Percentiles rank a stretch among this genome's conserved stretches.
These are phyloP conservation scores for Myripristis murdjan DNA, from an alignment of 2,797 vertebrate species.

Conservation along the genomic window DNA sequence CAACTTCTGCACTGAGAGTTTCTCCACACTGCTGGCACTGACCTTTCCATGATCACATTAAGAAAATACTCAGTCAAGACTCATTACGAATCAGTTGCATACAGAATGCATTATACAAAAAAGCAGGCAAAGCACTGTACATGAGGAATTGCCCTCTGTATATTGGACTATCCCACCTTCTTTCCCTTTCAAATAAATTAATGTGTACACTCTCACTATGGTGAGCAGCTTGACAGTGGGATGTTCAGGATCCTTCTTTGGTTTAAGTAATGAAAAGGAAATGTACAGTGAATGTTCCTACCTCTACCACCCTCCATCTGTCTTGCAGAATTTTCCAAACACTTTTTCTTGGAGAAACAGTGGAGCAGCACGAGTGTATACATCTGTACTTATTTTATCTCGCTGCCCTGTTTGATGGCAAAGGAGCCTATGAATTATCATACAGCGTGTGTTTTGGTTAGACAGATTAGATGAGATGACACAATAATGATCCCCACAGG, in stretches of 20 bases:
- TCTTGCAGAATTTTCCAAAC: neutral
- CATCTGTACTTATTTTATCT: neutral
- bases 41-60: conserved; percentile 55
- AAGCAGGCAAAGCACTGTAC: conserved; percentile 8
- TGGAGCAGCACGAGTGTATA: neutral
- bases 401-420: neutral
- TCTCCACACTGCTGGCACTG: conserved; percentile 32
- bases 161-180: conserved; percentile 36
- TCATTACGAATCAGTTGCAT: conserved; percentile 44
- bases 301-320: neutral
- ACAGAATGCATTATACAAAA: conserved; percentile 65
- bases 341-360: neutral
- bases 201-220: conserved; percentile 5
- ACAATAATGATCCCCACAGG: neutral
- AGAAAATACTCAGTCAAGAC: conserved; percentile 43
- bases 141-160: conserved; percentile 20
- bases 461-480: too few species aligned
- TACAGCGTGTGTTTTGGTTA: too few species aligned
- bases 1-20: conserved; percentile 31
- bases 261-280: conserved; percentile 7
- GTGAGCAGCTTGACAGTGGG: neutral
- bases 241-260: conserved; percentile 13
- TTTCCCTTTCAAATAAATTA: conserved; percentile 66
- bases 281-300: neutral
- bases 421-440: conserved; percentile 8